Evolutionary conservation across 2,888 invertebrate species (phyloP), one percentile per base, ranked within the genome.

Genomic region (Drosophila buzzatii): DNA sequence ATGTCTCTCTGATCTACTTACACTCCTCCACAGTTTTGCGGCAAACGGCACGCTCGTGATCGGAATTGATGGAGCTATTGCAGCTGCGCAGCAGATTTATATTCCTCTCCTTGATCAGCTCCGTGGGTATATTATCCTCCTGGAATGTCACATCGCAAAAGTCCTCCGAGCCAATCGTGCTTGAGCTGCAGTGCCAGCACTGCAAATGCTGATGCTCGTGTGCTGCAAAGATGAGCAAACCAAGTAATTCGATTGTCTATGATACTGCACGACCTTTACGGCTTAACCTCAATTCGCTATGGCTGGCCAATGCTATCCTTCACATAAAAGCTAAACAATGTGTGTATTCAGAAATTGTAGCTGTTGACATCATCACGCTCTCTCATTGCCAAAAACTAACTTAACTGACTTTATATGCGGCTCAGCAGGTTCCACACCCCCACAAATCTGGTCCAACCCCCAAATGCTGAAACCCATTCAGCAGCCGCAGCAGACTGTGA

Each of bases 181-280:
- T 91, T 12, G 92, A 92, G 69, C 92, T 91, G 66, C 92, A 92
- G 53, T 92, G 92, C 91, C 93, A 92, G 66, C 92, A 92, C 67
- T 92, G 82, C 45, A 92, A 74, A 14, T 71, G 77, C n/a, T 84
- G 45, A 16, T 73, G 70, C 33, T 82, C 70, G 37, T 70, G 67
- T 12, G 60, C 81, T 62, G 73, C 51, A 53, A 44, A 18, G 20
- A 44, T 7, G 31, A 23, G 27, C 44, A 23, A 61, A 18, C 3
- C 20, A 27, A 45, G 20, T n/a, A 16, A 76, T 64, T 55, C 33
- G 18, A 64, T 47, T 63, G 20, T 8, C 20, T n/a, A 7, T 20
- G 14, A 33, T 49, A 42, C 53, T 23, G 14, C 20, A 16, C 56
- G 82, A 76, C 83, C 76, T 79, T 82, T 75, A 31, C 12, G 18